These are phyloP conservation scores for Rhamphomyia laevipes DNA, from an alignment of 2,888 invertebrate genomes.

Conservation along the genomic window DNA sequence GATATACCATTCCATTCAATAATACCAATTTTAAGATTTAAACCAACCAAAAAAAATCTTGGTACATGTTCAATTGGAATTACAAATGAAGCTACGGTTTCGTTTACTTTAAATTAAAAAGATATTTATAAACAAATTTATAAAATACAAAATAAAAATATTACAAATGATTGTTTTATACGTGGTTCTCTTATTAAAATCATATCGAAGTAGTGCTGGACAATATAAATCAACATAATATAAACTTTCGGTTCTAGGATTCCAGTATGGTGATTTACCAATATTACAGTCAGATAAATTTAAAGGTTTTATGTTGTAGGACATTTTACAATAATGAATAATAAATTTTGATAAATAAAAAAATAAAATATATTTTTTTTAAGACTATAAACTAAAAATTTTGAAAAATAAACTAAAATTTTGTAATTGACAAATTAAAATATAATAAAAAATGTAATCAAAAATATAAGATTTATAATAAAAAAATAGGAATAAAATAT, in stretches of 20 bases:
- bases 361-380: too few species aligned
- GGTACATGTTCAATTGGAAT: slow-evolving; percentile 49
- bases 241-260: slow-evolving; percentile 44
- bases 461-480: too few species aligned
- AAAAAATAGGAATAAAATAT: too few species aligned
- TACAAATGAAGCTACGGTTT: slow-evolving; percentile 41
- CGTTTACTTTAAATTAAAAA: slow-evolving; percentile 32
- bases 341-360: too few species aligned
- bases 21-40: slow-evolving; percentile 46
- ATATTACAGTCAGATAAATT: slow-evolving; percentile 35
- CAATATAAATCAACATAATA: slow-evolving; percentile 53
- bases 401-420: too few species aligned
- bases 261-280: slow-evolving; percentile 66
- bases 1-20: slow-evolving; percentile 54
- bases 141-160: background rate
- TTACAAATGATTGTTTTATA: slow-evolving; percentile 39
- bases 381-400: too few species aligned
- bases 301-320: slow-evolving; percentile 32
- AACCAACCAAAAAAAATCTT: slow-evolving; percentile 51
- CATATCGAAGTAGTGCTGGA: slow-evolving; percentile 30
- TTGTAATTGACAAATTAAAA: too few species aligned
- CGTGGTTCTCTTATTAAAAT: slow-evolving; percentile 38
- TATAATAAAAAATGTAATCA: too few species aligned
- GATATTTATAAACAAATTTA: background rate
- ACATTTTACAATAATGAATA: slow-evolving; percentile 24